Evolutionary conservation across 2,888 invertebrate genomes (phyloP).

Genomic region (Peribatodes rhomboidaria): DNA sequence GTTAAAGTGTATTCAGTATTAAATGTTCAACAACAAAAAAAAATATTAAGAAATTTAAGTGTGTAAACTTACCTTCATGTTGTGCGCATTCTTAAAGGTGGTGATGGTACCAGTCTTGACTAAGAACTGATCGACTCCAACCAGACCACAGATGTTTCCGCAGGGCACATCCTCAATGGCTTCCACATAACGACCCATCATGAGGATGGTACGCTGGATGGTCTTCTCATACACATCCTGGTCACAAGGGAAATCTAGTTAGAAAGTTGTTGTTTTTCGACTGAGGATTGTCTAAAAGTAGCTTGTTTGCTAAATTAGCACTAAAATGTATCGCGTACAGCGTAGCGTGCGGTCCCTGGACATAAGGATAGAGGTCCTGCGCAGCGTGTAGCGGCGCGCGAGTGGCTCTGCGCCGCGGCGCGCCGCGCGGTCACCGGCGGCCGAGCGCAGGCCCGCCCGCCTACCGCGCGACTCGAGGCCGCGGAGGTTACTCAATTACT

Average conservation of each 20-base stretch:
- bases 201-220: conserved; percentile 99
- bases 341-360: conserved; percentile 89
- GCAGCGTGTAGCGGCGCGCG: conserved; percentile 88
- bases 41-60: too few species aligned
- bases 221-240: conserved; percentile 98
- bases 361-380: conserved; percentile 94
- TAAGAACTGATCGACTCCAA: conserved; percentile 99
- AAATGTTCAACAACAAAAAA: too few species aligned
- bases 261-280: too few species aligned
- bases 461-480: conserved; percentile 45
- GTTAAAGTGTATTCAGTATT: too few species aligned
- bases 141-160: conserved; percentile 99
- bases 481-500: conserved; percentile 50
- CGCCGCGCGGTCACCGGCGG: conserved; percentile 60
- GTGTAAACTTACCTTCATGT: conserved; percentile 91
- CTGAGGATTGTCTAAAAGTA: not conserved
- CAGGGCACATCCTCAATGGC: conserved; percentile 99
- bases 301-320: not conserved
- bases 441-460: conserved; percentile 54
- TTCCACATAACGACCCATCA: conserved; percentile 99
- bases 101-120: conserved; percentile 99
- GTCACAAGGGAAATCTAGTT: conserved; percentile 1
- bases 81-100: conserved; percentile 99
- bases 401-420: conserved; percentile 88
- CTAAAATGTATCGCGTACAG: conserved; percentile 75